Evolutionary conservation across 2,113 vertebrate species (phyloP).

Genomic region (Hippoglossus stenolepis): DNA sequence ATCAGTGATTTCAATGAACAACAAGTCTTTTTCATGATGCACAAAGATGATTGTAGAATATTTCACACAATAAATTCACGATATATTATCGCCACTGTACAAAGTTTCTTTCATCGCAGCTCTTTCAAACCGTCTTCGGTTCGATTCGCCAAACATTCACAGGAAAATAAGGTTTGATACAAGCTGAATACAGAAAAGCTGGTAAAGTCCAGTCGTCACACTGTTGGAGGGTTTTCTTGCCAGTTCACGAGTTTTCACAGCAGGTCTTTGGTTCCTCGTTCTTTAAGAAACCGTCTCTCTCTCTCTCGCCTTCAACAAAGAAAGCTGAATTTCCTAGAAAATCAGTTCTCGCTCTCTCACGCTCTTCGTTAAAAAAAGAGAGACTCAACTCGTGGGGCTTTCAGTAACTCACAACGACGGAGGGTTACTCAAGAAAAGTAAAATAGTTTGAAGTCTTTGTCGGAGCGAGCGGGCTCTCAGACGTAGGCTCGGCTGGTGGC

Average conservation of each 20-base stretch:
- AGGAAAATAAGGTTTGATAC: conserved; percentile 18
- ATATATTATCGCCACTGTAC: conserved; percentile 23
- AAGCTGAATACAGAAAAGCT: conserved; percentile 6
- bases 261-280: conserved; percentile 13
- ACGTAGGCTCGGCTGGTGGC: conserved; percentile 79
- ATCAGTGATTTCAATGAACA: conserved; percentile 31
- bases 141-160: conserved; percentile 17
- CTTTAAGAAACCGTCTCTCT: conserved; percentile 12
- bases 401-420: conserved; percentile 18
- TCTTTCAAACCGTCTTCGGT: background rate
- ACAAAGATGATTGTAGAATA: conserved; percentile 4
- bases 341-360: background rate
- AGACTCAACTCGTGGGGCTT: background rate
- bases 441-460: conserved; percentile 36
- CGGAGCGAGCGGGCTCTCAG: conserved; percentile 36
- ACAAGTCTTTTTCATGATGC: background rate
- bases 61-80: conserved; percentile 36
- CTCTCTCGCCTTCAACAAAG: conserved; percentile 1
- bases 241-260: background rate
- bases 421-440: background rate
- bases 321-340: conserved; percentile 6
- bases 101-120: conserved; percentile 2
- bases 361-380: background rate
- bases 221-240: conserved; percentile 1
- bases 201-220: conserved; percentile 19